phyloP scores from a whole-genome alignment of 2,888 invertebrate genomes.

The Elysia crispata region DNA sequence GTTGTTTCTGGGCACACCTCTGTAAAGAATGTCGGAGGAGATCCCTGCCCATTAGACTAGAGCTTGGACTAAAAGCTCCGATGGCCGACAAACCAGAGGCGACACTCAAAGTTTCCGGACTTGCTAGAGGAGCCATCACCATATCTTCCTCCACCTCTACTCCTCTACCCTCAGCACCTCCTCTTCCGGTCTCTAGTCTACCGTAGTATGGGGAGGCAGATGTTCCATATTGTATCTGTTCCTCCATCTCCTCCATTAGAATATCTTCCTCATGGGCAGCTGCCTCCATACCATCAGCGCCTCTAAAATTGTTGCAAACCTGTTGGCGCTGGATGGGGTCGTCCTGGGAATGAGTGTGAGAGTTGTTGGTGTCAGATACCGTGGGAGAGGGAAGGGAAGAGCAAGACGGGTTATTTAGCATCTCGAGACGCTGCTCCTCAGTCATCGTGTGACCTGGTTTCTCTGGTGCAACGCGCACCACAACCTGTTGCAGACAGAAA shows the following conservation, averaged over 20 bases:
- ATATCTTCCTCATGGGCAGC: conserved; percentile 32
- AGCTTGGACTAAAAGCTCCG: conserved; percentile 54
- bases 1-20: conserved; percentile 50
- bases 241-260: conserved; percentile 35
- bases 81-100: conserved; percentile 84
- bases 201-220: conserved; percentile 2
- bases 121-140: conserved; percentile 85
- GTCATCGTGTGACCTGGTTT: conserved; percentile 81
- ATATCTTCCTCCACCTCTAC: conserved; percentile 50
- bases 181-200: no score
- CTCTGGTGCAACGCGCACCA: conserved; percentile 84
- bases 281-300: conserved; percentile 34
- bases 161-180: conserved; percentile 16
- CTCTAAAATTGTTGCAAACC: background rate
- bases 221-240: conserved; percentile 25
- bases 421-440: conserved; percentile 66
- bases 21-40: conserved; percentile 54
- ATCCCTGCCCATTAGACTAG: conserved; percentile 53
- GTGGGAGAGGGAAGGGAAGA: conserved; percentile 68
- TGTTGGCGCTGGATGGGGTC: no score
- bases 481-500: conserved; percentile 67
- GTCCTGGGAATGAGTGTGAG: conserved; percentile 24
- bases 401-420: conserved; percentile 56
- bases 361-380: conserved; percentile 35
- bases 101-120: conserved; percentile 89